Conservation (phyloP, 1,140 invertebrate genomes). For the Drosophila prosaltans region DNA sequence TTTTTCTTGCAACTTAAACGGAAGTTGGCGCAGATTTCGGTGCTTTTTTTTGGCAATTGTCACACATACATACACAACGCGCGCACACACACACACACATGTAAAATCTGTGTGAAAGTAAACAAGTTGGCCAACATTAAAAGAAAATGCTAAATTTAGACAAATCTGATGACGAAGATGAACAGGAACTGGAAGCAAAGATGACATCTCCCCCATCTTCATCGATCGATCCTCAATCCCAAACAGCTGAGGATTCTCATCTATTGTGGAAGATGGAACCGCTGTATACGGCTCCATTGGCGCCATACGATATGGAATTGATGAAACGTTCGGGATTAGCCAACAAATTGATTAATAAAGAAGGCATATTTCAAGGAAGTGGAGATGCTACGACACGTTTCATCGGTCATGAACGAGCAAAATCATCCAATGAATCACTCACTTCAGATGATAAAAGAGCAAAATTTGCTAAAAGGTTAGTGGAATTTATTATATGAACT, state of each 20-base stretch:
- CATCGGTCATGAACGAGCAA: conserved; percentile 45
- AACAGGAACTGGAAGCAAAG: conserved; percentile 1
- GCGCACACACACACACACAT: conserved; percentile 11
- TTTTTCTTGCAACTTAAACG: too few species aligned
- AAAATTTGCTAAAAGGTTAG: conserved; percentile 56
- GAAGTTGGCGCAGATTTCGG: conserved; percentile 26
- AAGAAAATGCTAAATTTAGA: conserved; percentile 75
- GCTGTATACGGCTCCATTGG: conserved; percentile 60
- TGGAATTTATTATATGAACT: conserved; percentile 19
- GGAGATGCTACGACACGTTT: conserved; percentile 34
- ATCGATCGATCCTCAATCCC: conserved; percentile 14
- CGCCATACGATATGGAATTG: conserved; percentile 65
- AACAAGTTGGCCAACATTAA: conserved; percentile 35
- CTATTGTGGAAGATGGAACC: conserved; percentile 27
- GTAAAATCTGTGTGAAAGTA: conserved; percentile 47
- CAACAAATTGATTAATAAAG: conserved; percentile 31
- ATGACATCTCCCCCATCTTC: conserved; percentile 2
- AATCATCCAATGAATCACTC: conserved; percentile 54
- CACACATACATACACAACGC: conserved; percentile 8
- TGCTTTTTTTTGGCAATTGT: conserved; percentile 28
- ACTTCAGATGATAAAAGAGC: conserved; percentile 52
- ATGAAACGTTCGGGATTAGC: conserved; percentile 44
- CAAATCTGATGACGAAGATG: conserved; percentile 10
- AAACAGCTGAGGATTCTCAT: conserved; percentile 34
- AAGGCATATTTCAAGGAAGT: conserved; percentile 46